Percentiles rank a stretch among this genome's conserved stretches.
Conservation (phyloP, 1,140 invertebrate species). For the Triops cancriformis region DNA sequence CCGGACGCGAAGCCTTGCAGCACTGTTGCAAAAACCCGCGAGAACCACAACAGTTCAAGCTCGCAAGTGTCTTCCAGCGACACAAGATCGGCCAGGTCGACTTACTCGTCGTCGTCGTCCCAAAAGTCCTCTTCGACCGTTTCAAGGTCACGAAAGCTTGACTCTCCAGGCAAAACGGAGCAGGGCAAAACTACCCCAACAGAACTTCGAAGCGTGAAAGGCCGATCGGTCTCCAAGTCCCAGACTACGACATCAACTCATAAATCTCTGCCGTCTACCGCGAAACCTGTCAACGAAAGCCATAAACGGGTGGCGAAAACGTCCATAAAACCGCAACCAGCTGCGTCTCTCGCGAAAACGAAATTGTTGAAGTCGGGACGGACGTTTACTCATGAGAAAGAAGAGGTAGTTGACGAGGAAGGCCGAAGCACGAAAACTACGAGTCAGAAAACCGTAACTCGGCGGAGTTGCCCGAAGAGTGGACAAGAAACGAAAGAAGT, state of each 20-base stretch:
- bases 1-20: background rate
- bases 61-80: background rate
- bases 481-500: background rate
- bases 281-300: background rate
- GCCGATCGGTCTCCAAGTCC: background rate
- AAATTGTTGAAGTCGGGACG: background rate
- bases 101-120: background rate
- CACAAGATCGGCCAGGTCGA: background rate
- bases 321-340: background rate
- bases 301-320: background rate
- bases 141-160: background rate
- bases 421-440: background rate
- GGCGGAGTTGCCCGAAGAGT: background rate
- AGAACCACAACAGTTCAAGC: background rate
- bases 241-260: background rate
- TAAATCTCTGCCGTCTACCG: background rate
- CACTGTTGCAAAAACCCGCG: background rate
- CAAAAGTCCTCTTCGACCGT: background rate
- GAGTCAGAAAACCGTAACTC: background rate
- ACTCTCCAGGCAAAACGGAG: background rate
- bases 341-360: background rate
- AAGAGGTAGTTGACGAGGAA: background rate
- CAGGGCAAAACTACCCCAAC: background rate
- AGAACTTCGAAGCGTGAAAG: background rate
- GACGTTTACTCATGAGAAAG: background rate